Evolutionary conservation across 2,888 invertebrate species (phyloP), one percentile per base, ranked within the genome.

Genomic region (Ceratothoa steindachneri): DNA sequence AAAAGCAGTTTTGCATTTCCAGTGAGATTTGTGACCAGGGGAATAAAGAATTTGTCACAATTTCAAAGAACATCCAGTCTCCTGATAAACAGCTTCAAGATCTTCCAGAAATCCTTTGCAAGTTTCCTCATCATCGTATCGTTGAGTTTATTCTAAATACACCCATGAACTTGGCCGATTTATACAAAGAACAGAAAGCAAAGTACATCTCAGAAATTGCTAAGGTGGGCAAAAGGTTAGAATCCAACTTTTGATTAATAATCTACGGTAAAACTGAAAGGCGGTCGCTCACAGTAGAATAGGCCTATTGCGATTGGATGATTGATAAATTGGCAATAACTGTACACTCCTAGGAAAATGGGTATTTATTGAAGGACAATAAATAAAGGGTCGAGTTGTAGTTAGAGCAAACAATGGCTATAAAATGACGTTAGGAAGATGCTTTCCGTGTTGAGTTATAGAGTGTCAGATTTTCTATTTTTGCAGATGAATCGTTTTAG

Each of bases 21-120:
- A 72, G 69, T 41, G 71, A 73, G 5, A 69, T 78, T 15, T 72
- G 73, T 28, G 30, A 41, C 28, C 60, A 65, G 1, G 31, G 19
- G 9, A 7, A 30, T 19, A 22, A 41, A 22, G 29, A 51, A 9
- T 4, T 27, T 22, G 15, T 24, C 22, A 15, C 66, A 29, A 24
- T 4, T 19, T 2, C n/a, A 51, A 27, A 29, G 22, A 29, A 41
- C 51, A 29, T 27, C 28, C n/a, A 51, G 12, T 19, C 55, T 7
- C 68, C 53, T 5, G 65, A 74, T 24, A 55, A 66, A n/a, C 73
- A 73, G 28, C 64, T 78, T 27, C 24, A 22, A 3, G 60, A 71
- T n/a, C 31, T 78, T 27, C 68, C 29, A 5, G 30, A 71, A 19
- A 70, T 75, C 4, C 52, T 78, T 24, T 78, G 78, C 31, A 67